Conservation (phyloP, 2,888 invertebrate genomes). For the Ceriagrion tenellum region DNA sequence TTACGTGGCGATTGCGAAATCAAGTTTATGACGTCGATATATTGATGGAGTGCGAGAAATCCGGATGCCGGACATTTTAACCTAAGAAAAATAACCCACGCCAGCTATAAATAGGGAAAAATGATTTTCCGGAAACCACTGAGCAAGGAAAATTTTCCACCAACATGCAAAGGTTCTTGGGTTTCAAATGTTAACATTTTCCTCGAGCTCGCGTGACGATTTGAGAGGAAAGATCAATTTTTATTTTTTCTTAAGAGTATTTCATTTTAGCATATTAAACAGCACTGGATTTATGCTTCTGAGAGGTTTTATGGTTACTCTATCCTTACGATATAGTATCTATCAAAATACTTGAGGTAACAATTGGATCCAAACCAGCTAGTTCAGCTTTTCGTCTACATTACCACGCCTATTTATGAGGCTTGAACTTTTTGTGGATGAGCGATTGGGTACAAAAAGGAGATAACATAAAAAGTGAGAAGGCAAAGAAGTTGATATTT, state of each 20-base stretch:
- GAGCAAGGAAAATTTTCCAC: conserved; percentile 36
- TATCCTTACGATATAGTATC: background rate
- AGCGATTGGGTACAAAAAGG: no score
- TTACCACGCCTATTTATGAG: no score
- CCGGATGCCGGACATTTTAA: conserved; percentile 20
- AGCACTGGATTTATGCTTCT: background rate
- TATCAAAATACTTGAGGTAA: no score
- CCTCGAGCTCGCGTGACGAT: background rate
- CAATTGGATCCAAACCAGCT: no score
- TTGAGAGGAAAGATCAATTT: background rate
- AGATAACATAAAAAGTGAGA: no score
- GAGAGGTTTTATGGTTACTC: background rate
- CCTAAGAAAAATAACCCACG: background rate
- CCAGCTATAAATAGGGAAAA: background rate
- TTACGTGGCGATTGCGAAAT: conserved; percentile 15
- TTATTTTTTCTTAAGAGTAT: background rate
- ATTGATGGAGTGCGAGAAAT: conserved; percentile 39
- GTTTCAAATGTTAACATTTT: conserved; percentile 25
- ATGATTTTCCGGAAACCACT: conserved; percentile 19
- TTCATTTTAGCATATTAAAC: background rate
- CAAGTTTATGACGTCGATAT: conserved; percentile 13
- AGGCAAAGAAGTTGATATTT: no score
- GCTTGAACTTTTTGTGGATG: no score
- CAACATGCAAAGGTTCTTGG: conserved; percentile 32
- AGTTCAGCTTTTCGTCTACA: no score